A percentile compares a stretch with the other conserved stretches of the same genome.
phyloP scores from a whole-genome alignment of 2,888 invertebrate genomes.

The Leptopilina syphax region DNA sequence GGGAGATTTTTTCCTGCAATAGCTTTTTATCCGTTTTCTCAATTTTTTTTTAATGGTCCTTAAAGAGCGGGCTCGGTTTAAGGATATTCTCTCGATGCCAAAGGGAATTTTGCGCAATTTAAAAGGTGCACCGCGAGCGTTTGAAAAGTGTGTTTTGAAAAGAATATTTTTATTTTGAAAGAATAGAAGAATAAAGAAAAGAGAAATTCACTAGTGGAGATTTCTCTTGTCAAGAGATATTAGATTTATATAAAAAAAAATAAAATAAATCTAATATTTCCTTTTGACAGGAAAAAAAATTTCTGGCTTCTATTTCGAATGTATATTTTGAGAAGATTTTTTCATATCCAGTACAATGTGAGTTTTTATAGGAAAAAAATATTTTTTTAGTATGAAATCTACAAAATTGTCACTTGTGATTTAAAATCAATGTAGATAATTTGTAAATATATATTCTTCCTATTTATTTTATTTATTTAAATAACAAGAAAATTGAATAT shows the following conservation, averaged over 20 bases:
- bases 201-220: background rate
- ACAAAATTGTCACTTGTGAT: too few species aligned
- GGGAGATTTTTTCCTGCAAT: background rate
- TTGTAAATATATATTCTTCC: too few species aligned
- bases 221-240: too few species aligned
- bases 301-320: background rate
- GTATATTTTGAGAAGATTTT: too few species aligned
- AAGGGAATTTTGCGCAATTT: slow-evolving; percentile 6
- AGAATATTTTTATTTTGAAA: background rate
- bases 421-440: too few species aligned
- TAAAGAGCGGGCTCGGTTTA: background rate
- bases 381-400: background rate
- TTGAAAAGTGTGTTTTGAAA: background rate
- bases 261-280: slow-evolving; percentile 2
- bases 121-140: background rate
- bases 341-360: background rate
- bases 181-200: background rate
- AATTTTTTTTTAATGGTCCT: slow-evolving; percentile 7
- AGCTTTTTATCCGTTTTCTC: too few species aligned
- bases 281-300: background rate
- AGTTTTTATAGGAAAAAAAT: background rate
- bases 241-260: too few species aligned
- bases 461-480: too few species aligned
- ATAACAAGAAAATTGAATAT: too few species aligned
- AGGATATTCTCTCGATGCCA: background rate